A percentile compares a stretch with the other conserved stretches of the same genome.
Conservation (phyloP, 2,797 vertebrate species). For the Argentina silus region DNA sequence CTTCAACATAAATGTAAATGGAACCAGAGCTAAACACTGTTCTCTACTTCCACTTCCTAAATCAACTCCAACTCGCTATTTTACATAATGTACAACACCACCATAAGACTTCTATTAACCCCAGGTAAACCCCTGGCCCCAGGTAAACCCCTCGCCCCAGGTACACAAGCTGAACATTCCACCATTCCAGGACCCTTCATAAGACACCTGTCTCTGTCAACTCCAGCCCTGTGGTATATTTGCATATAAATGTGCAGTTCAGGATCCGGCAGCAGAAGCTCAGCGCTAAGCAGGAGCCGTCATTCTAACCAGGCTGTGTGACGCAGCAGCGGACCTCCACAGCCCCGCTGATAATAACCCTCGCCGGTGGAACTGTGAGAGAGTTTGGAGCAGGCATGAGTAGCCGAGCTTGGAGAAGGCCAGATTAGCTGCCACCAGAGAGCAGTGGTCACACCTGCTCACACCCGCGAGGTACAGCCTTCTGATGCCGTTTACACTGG, state of each 20-base stretch:
- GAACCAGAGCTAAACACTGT: no score
- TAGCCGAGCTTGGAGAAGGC: constrained; percentile 58
- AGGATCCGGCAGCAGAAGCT: constrained; percentile 37
- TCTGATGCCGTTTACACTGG: neutral
- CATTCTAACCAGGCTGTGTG: constrained; percentile 62
- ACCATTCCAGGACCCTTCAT: constrained; percentile 34
- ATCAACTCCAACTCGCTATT: neutral
- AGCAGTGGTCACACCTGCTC: constrained; percentile 27
- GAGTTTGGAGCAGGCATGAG: constrained; percentile 36
- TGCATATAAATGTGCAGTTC: constrained; percentile 63
- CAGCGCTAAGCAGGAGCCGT: constrained; percentile 62
- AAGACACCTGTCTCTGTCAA: constrained; percentile 21
- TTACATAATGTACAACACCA: neutral
- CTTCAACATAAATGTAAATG: no score
- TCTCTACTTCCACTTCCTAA: no score
- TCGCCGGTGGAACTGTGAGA: constrained; percentile 55
- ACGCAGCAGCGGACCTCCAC: constrained; percentile 57
- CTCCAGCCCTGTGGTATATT: constrained; percentile 38
- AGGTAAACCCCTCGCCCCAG: neutral
- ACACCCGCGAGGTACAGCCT: constrained; percentile 19
- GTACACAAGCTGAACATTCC: constrained; percentile 32
- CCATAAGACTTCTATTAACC: no score
- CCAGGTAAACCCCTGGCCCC: no score
- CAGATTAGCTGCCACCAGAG: constrained; percentile 65
- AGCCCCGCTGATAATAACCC: constrained; percentile 60